Conservation (phyloP, 2,113 vertebrate species). For the Syngnathus floridae region DNA sequence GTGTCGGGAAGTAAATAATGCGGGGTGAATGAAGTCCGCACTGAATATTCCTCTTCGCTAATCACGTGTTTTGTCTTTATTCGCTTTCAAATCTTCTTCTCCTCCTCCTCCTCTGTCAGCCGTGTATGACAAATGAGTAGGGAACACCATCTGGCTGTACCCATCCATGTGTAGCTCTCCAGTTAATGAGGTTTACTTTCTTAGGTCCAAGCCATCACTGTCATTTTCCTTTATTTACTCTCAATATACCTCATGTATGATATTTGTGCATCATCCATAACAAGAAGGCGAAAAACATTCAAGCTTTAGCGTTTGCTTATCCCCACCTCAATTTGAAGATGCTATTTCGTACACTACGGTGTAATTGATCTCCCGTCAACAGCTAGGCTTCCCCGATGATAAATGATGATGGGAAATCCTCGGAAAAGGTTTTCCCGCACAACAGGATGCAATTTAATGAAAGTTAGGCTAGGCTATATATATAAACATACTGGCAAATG, state of each 20-base stretch:
- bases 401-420: constrained; percentile 2
- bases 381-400: not conserved
- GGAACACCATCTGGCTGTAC: constrained; percentile 72
- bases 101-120: constrained; percentile 46
- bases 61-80: constrained; percentile 44
- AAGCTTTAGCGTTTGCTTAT: constrained; percentile 10
- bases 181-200: constrained; percentile 68
- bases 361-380: not conserved
- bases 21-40: constrained; percentile 12
- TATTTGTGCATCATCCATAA: constrained; percentile 11
- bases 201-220: constrained; percentile 51
- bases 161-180: constrained; percentile 59
- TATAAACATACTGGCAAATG: too few species aligned
- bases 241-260: constrained; percentile 28
- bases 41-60: constrained; percentile 31
- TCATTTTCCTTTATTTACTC: constrained; percentile 49
- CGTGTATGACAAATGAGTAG: constrained; percentile 71
- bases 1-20: constrained; percentile 26
- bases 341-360: not conserved
- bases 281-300: not conserved
- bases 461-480: not conserved
- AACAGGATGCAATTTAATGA: not conserved
- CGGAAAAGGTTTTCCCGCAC: not conserved
- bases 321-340: constrained; percentile 1
- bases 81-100: constrained; percentile 30